Percentiles rank a stretch among this genome's conserved stretches.
Evolutionary conservation across 1,140 invertebrate species (phyloP).

Genomic region (Cheumatopsyche charites): DNA sequence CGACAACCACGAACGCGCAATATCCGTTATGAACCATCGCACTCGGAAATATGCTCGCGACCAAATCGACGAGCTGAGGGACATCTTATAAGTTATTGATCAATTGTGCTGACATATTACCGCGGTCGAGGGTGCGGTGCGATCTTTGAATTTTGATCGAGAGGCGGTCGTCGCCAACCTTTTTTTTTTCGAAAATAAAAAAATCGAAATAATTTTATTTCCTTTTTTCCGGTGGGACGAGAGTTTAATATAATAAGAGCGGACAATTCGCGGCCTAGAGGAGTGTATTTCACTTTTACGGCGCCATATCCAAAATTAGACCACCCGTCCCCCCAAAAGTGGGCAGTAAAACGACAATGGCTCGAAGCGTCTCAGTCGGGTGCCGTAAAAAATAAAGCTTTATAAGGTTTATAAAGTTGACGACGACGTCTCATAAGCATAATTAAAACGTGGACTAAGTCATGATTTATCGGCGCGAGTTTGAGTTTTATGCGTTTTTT

Average conservation of each 20-base stretch:
- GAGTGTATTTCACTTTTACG: slow-evolving; percentile 16
- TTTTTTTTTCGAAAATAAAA: not conserved
- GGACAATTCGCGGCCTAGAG: not conserved
- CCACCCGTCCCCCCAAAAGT: slow-evolving; percentile 1
- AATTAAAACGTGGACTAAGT: not conserved
- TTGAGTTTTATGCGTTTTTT: no score
- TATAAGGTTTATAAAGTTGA: slow-evolving; percentile 8
- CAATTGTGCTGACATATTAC: slow-evolving; percentile 13
- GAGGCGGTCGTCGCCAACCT: not conserved
- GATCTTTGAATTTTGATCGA: slow-evolving; percentile 17
- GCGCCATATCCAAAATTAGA: slow-evolving; percentile 7
- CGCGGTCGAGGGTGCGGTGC: not conserved
- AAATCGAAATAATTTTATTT: no score
- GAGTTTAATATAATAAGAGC: no score
- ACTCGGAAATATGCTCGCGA: slow-evolving; percentile 4
- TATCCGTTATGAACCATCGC: not conserved
- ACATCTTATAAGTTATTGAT: slow-evolving; percentile 12
- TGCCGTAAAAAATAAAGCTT: slow-evolving; percentile 20
- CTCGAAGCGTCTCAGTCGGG: not conserved
- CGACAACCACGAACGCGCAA: no score
- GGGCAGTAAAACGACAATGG: slow-evolving; percentile 19
- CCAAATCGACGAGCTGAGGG: not conserved
- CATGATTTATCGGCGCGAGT: no score
- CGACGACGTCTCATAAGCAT: slow-evolving; percentile 4
- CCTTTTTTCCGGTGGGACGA: no score